Evolutionary conservation across 2,888 invertebrate genomes (phyloP), one percentile per base, ranked within the genome.

Genomic region (Chamaedrilus cognettii): DNA sequence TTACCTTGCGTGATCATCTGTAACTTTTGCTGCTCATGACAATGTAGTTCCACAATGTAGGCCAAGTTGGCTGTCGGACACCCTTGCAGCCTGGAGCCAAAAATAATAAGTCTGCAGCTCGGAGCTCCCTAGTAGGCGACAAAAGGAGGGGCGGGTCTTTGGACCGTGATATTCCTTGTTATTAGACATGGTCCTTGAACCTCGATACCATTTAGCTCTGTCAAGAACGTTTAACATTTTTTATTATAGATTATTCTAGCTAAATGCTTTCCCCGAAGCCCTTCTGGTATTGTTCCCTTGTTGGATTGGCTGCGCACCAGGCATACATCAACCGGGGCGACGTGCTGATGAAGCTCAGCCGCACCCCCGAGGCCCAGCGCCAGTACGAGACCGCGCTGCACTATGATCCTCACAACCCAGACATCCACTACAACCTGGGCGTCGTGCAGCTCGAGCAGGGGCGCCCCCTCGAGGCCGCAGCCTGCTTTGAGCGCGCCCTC

Each of bases 301-400:
- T 90, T 94, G 0, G 93, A n/a, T n/a, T n/a, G n/a, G n/a, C n/a
- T n/a, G n/a, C n/a, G n/a, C 19, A 11, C 42, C 19, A 95, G 83
- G 97, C 96, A 7, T 97, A 97, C 82, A 97, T 97, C 75, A 97
- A 97, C 86, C 89, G 96, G 66, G 97, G 96, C 0, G 96, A 97
- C 85, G 93, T 97, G 80, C 87, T 96, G 74, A 93, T 97, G 83
- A 96, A 94, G 85, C 86, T 96, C 77, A 96, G 96, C 42, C 34
- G 42, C 3, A 60, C 94, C 0, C 90, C 91, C 77, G 96, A 97
- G 83, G 96, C 96, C 0, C 93, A 94, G 82, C 92, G 94, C 81
- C 94, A 96, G 49, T 97, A 97, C 82, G 94, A 95, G 82, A 88
- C 92, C 77, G 97, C 96, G 2, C 85, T 97, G 61, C 87, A 93